Conservation (phyloP, 2,797 vertebrate species). For the Acrossocheilus fasciatus region DNA sequence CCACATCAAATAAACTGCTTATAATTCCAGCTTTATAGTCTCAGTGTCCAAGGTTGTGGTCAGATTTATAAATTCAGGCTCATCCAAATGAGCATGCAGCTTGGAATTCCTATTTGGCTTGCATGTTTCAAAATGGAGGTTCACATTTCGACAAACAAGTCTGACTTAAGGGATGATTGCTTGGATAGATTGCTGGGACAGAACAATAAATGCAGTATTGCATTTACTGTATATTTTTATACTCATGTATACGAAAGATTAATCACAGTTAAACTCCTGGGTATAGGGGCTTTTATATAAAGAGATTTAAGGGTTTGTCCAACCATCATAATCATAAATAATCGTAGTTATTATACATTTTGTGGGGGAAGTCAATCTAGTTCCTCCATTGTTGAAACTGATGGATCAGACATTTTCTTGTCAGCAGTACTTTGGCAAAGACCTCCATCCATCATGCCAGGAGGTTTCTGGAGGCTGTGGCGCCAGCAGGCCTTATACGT, state of each 20-base stretch:
- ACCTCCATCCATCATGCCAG: conserved; percentile 60
- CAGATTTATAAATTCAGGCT: conserved; percentile 20
- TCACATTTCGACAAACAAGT: conserved; percentile 21
- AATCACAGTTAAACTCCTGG: conserved; percentile 20
- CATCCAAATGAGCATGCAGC: conserved; percentile 5
- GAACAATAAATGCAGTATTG: conserved; percentile 9
- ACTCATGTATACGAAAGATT: conserved; percentile 6
- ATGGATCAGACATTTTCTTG: conserved; percentile 35
- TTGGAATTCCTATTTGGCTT: neutral
- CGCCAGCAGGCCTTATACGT: conserved; percentile 55
- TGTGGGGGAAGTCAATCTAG: conserved; percentile 45
- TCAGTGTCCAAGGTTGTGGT: conserved; percentile 14
- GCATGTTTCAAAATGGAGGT: neutral
- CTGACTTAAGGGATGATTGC: neutral
- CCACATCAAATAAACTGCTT: conserved; percentile 59
- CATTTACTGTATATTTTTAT: conserved; percentile 1
- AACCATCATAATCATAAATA: conserved; percentile 39
- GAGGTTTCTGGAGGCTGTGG: conserved; percentile 56
- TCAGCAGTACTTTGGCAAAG: conserved; percentile 40
- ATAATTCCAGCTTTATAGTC: conserved; percentile 44
- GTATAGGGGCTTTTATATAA: conserved; percentile 8
- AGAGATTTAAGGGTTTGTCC: conserved; percentile 38
- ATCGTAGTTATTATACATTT: conserved; percentile 27
- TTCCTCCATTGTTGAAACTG: conserved; percentile 29
- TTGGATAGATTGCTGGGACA: neutral